Evolutionary conservation across 2,797 vertebrate species (phyloP).

Genomic region (Enteromius thamalakanensis): DNA sequence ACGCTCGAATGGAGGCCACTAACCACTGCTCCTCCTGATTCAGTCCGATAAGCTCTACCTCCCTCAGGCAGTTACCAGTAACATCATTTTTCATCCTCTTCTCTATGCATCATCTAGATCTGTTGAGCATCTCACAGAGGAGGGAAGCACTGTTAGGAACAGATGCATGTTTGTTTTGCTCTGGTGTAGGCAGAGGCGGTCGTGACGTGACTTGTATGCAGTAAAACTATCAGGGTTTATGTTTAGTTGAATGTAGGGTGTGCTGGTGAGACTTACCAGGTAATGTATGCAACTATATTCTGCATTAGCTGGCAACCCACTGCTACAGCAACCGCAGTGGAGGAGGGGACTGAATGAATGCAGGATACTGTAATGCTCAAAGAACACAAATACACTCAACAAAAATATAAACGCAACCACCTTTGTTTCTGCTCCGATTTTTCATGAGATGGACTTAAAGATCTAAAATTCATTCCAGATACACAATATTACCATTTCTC

Average conservation of each 20-base stretch:
- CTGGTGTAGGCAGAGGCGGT: neutral
- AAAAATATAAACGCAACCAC: no score
- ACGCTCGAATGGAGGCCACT: constrained; percentile 68
- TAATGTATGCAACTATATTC: constrained; percentile 12
- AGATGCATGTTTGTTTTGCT: constrained; percentile 6
- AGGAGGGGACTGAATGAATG: neutral
- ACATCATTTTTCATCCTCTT: constrained; percentile 44
- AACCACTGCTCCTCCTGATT: constrained; percentile 67
- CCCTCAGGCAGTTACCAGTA: constrained; percentile 36
- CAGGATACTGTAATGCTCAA: neutral
- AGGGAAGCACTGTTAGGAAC: constrained; percentile 3
- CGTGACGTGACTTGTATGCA: neutral
- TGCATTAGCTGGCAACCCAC: constrained; percentile 2
- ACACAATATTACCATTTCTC: no score
- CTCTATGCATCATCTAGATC: constrained; percentile 43
- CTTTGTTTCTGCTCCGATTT: no score
- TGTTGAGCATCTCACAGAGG: constrained; percentile 30
- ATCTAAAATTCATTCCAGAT: no score
- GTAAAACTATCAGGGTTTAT: constrained; percentile 1
- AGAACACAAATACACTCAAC: neutral
- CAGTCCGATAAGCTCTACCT: constrained; percentile 62
- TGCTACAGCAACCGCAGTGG: neutral
- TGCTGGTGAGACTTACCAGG: neutral
- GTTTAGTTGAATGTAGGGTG: constrained; percentile 16
- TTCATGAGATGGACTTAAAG: no score